Conservation (phyloP, 2,888 invertebrate species). For the Cylloceria caligata region DNA sequence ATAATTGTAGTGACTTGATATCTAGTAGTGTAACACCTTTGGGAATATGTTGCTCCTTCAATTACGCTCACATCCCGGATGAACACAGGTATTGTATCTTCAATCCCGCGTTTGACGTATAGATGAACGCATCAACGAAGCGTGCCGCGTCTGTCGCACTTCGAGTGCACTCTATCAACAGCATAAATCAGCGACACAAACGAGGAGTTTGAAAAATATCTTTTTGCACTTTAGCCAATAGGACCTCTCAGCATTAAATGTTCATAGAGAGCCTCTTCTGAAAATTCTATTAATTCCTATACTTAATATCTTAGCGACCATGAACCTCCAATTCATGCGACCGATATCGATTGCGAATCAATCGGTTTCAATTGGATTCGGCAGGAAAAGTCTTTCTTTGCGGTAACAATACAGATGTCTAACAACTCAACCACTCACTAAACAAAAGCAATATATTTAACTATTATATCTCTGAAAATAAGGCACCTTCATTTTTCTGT, state of each 20-base stretch:
- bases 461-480: not conserved
- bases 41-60: constrained; percentile 76
- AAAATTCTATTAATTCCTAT: no score
- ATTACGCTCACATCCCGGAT: constrained; percentile 63
- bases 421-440: not conserved
- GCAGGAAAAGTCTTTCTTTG: constrained; percentile 35
- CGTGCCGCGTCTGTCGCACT: not conserved
- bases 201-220: constrained; percentile 21
- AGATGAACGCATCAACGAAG: no score
- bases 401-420: not conserved
- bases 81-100: constrained; percentile 50
- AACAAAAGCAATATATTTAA: not conserved
- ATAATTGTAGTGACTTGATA: constrained; percentile 70
- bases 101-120: no score
- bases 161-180: constrained; percentile 3
- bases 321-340: no score
- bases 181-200: not conserved
- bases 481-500: not conserved
- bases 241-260: constrained; percentile 18
- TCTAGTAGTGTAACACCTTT: constrained; percentile 69
- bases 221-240: constrained; percentile 51
- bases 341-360: no score
- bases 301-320: no score
- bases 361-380: no score
- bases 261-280: no score